These are phyloP conservation scores for Drosophila bipectinata DNA, from an alignment of 1,140 invertebrate genomes.

Conservation along the genomic window DNA sequence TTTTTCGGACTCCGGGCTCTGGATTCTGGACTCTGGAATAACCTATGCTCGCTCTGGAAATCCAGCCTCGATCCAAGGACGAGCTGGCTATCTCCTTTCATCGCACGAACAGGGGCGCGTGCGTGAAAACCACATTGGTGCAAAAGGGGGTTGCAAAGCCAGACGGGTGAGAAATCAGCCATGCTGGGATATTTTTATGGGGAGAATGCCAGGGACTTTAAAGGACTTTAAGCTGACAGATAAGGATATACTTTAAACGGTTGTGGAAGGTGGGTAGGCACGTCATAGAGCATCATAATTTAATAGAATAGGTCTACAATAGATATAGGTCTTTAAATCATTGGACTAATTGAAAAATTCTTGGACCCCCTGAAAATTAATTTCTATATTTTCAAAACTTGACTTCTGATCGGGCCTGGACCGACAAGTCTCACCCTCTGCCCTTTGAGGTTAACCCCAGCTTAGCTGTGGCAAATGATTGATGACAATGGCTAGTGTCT, in stretches of 20 bases:
- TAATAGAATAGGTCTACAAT: too few relatives aligned
- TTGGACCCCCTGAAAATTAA: slow-evolving; percentile 1
- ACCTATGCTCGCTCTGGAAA: slow-evolving; percentile 57
- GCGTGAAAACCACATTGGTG: slow-evolving; percentile 45
- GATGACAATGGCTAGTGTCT: slow-evolving; percentile 29
- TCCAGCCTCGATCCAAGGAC: slow-evolving; percentile 58
- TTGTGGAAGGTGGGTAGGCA: too few relatives aligned
- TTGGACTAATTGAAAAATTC: too few relatives aligned
- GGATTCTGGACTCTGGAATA: slow-evolving; percentile 65
- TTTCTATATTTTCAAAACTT: slow-evolving; percentile 31
- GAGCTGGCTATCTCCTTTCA: slow-evolving; percentile 38
- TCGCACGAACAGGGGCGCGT: slow-evolving; percentile 51
- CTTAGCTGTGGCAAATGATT: slow-evolving; percentile 31
- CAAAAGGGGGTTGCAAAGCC: slow-evolving; percentile 39
- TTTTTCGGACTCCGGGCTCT: slow-evolving; percentile 5
- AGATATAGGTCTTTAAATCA: too few relatives aligned
- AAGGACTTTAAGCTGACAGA: neutral
- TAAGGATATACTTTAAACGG: neutral
- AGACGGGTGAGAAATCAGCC: slow-evolving; percentile 27
- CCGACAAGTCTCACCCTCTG: neutral
- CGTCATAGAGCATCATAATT: too few relatives aligned
- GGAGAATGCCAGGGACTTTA: slow-evolving; percentile 32
- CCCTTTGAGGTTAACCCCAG: slow-evolving; percentile 30
- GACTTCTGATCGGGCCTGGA: slow-evolving; percentile 2
- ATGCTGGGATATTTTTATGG: slow-evolving; percentile 27